Evolutionary conservation across 2,113 vertebrate species (phyloP), one percentile per base, ranked within the genome.

Genomic region (Rhynchomys soricoides): DNA sequence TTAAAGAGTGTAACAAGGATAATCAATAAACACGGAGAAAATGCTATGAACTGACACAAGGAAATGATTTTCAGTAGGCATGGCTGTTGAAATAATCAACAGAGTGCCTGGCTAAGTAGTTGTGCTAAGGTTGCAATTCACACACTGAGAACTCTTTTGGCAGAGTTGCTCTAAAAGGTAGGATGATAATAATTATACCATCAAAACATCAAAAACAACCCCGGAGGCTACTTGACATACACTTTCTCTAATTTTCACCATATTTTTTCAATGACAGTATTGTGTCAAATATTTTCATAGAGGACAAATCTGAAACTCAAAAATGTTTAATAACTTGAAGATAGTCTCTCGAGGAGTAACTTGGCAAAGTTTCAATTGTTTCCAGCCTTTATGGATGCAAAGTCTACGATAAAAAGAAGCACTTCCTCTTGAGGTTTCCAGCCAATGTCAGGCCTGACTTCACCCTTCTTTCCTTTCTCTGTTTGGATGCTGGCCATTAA

Each of bases 31-130:
- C 17, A n/a, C 12, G 21, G 37, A 93, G 40, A 45, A 59, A 82
- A 81, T 59, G 37, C 55, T n/a, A 50, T 59, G 79, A 59, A 52
- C 52, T 57, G 50, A 82, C 16, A 43, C 34, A 83, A 85, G 31
- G 59, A 73, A 64, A 50, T n/a, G n/a, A 31, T 83, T 62, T 45
- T 13, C 81, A 17, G 57, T 62, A 19, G n/a, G 4, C n/a, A 10
- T 62, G 24, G 57, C 22, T 62, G 24, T 59, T 95, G 52, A 82
- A 95, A 87, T 74, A 90, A 74, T 77, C 86, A 75, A 55, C 50
- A 34, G 11, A 95, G 26, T 31, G 34, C 17, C 0, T 45, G 71
- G 75, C 50, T 83, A 59, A 94, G n/a, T 40, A 79, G 82, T 85
- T 79, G 26, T 79, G 26, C 31, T 83, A 29, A n/a, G 4, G 21